A percentile compares a stretch with the other conserved stretches of the same genome.
These are phyloP conservation scores for Pachliopta kotzebuea DNA, from an alignment of 2,888 invertebrate genomes.

Conservation along the genomic window DNA sequence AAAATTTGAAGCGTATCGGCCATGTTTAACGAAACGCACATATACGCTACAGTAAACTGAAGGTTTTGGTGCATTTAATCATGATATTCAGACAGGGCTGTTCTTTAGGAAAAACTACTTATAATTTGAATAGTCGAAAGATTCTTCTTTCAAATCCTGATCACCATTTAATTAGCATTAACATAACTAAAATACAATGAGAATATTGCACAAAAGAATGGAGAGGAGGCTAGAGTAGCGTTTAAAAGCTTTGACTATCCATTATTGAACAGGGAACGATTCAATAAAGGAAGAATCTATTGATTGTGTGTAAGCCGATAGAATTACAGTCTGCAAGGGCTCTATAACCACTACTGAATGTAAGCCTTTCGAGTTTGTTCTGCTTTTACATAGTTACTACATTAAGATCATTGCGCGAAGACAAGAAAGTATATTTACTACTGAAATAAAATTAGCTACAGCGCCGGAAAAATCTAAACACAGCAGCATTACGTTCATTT, in stretches of 20 bases:
- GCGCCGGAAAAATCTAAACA: background rate
- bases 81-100: background rate
- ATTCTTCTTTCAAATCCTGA: too few species aligned
- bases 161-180: too few species aligned
- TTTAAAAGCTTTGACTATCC: background rate
- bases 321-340: constrained; percentile 7
- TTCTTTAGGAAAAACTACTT: too few species aligned
- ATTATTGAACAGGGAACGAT: constrained; percentile 4
- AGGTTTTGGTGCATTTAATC: background rate
- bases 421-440: background rate
- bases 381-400: too few species aligned
- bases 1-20: background rate
- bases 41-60: background rate
- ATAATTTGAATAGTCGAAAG: background rate
- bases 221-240: background rate
- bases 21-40: background rate
- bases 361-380: too few species aligned
- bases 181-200: background rate
- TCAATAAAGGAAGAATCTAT: constrained; percentile 13
- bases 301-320: constrained; percentile 2
- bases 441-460: background rate
- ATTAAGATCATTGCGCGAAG: background rate
- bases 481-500: background rate
- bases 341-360: background rate
- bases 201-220: background rate